phyloP scores from a whole-genome alignment of 2,797 vertebrate genomes.

The Agapornis canus region DNA sequence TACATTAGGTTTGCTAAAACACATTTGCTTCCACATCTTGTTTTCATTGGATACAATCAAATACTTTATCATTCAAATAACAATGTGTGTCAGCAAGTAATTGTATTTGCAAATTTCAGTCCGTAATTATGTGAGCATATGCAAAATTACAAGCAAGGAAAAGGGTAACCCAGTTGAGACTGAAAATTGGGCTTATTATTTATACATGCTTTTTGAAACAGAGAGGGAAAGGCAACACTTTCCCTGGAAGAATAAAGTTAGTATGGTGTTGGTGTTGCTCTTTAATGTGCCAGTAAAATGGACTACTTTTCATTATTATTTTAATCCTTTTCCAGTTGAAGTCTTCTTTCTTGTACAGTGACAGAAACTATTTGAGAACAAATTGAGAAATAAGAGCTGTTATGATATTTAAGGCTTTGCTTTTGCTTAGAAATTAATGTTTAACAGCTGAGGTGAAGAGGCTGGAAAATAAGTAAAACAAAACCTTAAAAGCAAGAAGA shows the following conservation, averaged over 20 bases:
- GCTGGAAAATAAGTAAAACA: background rate
- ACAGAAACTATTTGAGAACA: background rate
- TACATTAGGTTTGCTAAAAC: slow-evolving; percentile 43
- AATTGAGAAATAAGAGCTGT: background rate
- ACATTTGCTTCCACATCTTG: slow-evolving; percentile 37
- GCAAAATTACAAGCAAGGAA: slow-evolving; percentile 42
- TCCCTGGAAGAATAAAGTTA: background rate
- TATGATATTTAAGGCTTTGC: background rate
- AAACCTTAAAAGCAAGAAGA: slow-evolving; percentile 5
- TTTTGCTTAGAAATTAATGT: slow-evolving; percentile 1
- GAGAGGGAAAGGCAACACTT: background rate
- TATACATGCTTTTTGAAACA: background rate
- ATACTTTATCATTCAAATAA: slow-evolving; percentile 61
- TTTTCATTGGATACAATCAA: slow-evolving; percentile 64
- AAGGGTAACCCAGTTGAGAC: slow-evolving; percentile 33
- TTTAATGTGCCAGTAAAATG: background rate
- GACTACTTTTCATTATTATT: background rate
- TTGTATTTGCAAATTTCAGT: slow-evolving; percentile 61
- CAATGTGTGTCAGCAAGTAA: slow-evolving; percentile 63
- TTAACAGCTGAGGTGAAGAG: background rate
- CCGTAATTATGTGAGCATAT: slow-evolving; percentile 48
- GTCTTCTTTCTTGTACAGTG: background rate
- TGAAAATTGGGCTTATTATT: background rate
- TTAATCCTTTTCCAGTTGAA: slow-evolving; percentile 10
- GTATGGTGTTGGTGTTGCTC: background rate